Percentiles rank a stretch among this genome's conserved stretches.
Conservation (phyloP, 2,888 invertebrate genomes). For the Nymphalis polychloros region DNA sequence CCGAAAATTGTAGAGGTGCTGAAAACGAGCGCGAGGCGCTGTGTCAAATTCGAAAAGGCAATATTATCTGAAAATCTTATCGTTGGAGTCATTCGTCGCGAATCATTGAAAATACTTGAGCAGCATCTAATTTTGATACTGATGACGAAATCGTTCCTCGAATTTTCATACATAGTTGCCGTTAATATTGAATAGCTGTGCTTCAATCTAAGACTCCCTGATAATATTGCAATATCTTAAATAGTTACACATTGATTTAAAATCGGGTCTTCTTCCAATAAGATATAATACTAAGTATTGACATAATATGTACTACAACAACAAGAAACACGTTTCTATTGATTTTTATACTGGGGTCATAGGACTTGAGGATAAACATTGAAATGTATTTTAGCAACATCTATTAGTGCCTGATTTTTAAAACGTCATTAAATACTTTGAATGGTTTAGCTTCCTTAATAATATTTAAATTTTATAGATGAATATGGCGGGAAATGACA, state of each 20-base stretch:
- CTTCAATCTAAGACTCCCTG: no score
- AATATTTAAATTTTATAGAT: not conserved
- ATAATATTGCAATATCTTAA: not conserved
- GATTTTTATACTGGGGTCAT: slow-evolving; percentile 28
- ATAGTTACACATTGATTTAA: not conserved
- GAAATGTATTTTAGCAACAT: slow-evolving; percentile 15
- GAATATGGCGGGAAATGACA: not conserved
- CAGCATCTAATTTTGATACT: no score
- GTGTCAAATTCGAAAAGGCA: no score
- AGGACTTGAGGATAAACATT: slow-evolving; percentile 10
- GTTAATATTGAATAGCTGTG: no score
- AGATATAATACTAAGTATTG: slow-evolving; percentile 9
- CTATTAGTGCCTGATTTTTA: slow-evolving; percentile 23
- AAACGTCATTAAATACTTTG: not conserved
- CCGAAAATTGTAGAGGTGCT: not conserved
- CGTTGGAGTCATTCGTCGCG: no score
- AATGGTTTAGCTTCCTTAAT: not conserved
- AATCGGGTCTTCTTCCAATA: slow-evolving; percentile 10
- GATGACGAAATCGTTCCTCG: no score
- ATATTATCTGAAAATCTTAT: not conserved
- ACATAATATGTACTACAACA: slow-evolving; percentile 29
- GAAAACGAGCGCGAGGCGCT: not conserved
- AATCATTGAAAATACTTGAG: no score
- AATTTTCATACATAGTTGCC: no score
- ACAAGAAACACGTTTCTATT: slow-evolving; percentile 11